Evolutionary conservation across 2,113 vertebrate genomes (phyloP).

Genomic region (Anarrhichthys ocellatus): DNA sequence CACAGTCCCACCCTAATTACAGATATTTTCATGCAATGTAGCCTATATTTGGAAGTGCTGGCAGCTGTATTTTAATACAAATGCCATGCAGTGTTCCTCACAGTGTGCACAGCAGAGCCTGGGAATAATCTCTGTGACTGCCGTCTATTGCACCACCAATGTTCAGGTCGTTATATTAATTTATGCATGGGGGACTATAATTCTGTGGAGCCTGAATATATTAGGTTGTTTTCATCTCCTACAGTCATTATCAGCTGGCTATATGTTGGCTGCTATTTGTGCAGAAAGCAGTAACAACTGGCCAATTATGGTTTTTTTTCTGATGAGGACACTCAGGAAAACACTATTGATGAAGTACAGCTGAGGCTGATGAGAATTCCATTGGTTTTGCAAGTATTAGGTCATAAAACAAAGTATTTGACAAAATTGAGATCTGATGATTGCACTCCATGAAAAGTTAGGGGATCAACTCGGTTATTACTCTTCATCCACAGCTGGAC

Average conservation of each 20-base stretch:
- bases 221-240: constrained; percentile 41
- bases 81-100: constrained; percentile 35
- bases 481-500: not conserved
- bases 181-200: constrained; percentile 36
- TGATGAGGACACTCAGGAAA: not conserved
- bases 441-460: too few relatives aligned
- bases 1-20: constrained; percentile 42
- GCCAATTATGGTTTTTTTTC: not conserved
- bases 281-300: not conserved
- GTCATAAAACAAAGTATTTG: not conserved
- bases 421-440: not conserved
- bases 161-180: constrained; percentile 51
- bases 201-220: constrained; percentile 51
- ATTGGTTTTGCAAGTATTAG: not conserved
- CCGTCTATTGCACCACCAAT: constrained; percentile 36
- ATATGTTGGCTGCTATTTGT: constrained; percentile 1
- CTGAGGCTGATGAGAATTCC: not conserved
- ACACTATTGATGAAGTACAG: not conserved
- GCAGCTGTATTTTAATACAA: constrained; percentile 39
- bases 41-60: constrained; percentile 52
- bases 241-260: constrained; percentile 18
- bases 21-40: constrained; percentile 9
- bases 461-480: not conserved
- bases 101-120: constrained; percentile 36
- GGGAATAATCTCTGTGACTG: constrained; percentile 49